Conservation (phyloP, 1,140 invertebrate species). For the Drosophila melanogaster region Release_6_plus_ISO1_MT NC_004354.4:1829001-1829500, state of each 20-base stretch:
- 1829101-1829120: constrained; percentile 52
- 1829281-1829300: neutral
- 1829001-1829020: constrained; percentile 16
- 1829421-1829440: neutral
- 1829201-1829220: neutral
- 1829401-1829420: too few relatives aligned
- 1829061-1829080: constrained; percentile 10
- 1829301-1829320: neutral
- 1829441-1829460: constrained; percentile 21
- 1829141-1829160: constrained; percentile 7
- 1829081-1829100: constrained; percentile 18
- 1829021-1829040: constrained; percentile 47
- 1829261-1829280: neutral
- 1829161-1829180: constrained; percentile 43
- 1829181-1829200: constrained; percentile 41
- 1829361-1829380: too few relatives aligned
- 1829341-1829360: neutral
- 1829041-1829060: constrained; percentile 47
- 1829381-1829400: too few relatives aligned
- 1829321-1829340: neutral
- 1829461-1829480: constrained; percentile 36
- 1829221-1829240: constrained; percentile 3
- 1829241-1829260: neutral
- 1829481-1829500: constrained; percentile 46
- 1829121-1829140: constrained; percentile 47